These are phyloP conservation scores for Zaprionus gabonicus DNA, from an alignment of 1,140 invertebrate species.

Conservation along the genomic window DNA sequence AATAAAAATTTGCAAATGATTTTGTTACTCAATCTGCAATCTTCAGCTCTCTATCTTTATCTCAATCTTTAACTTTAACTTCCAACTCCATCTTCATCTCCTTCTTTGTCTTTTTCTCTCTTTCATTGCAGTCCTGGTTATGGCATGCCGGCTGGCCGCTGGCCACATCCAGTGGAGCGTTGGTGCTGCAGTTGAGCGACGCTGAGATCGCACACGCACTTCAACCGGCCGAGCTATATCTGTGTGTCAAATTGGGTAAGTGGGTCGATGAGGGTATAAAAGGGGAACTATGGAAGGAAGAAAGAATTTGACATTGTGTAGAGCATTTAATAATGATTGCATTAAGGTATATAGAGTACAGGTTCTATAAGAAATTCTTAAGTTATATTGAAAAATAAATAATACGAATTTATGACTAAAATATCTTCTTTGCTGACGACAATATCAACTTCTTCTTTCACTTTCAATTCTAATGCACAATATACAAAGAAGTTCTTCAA, in stretches of 20 bases:
- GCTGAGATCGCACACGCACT: slow-evolving; percentile 77
- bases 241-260: slow-evolving; percentile 84
- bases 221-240: slow-evolving; percentile 74
- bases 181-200: slow-evolving; percentile 81
- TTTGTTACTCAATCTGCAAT: slow-evolving; percentile 80
- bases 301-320: background rate
- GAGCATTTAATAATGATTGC: background rate
- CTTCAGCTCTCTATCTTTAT: slow-evolving; percentile 23
- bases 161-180: slow-evolving; percentile 75
- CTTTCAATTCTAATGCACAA: no score
- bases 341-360: background rate
- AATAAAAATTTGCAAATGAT: slow-evolving; percentile 82
- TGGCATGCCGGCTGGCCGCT: slow-evolving; percentile 84
- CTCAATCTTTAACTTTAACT: background rate
- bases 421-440: no score
- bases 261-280: slow-evolving; percentile 32
- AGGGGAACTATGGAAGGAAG: background rate
- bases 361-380: background rate
- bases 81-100: background rate
- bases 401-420: no score
- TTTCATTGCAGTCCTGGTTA: slow-evolving; percentile 69
- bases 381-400: no score
- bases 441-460: no score
- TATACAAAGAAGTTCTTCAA: no score
- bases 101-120: slow-evolving; percentile 22